Conservation (phyloP, 1,140 invertebrate genomes). For the Drosophila cardini region DNA sequence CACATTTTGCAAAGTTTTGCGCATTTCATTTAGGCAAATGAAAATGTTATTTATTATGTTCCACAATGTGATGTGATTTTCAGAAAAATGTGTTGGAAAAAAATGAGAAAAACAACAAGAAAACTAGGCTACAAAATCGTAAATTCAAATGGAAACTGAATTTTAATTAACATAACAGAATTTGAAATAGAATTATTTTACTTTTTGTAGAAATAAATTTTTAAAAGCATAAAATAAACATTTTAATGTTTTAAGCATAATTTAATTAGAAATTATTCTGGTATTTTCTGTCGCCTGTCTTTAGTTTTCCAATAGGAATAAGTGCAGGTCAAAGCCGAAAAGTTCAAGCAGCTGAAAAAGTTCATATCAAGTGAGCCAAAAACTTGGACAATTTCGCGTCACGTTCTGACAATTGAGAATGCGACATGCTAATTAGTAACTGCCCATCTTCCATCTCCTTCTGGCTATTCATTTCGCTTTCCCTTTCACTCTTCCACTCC, state of each 20-base stretch:
- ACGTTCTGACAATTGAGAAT: constrained; percentile 74
- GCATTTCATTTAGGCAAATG: constrained; percentile 65
- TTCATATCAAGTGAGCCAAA: constrained; percentile 47
- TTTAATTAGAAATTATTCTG: constrained; percentile 5
- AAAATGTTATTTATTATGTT: constrained; percentile 72
- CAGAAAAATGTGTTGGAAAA: constrained; percentile 18
- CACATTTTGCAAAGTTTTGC: constrained; percentile 34
- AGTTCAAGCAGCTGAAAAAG: constrained; percentile 39
- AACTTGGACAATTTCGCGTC: constrained; percentile 66
- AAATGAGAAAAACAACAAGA: neutral
- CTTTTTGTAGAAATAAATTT: too few relatives aligned
- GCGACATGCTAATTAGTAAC: constrained; percentile 76
- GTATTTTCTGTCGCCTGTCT: neutral
- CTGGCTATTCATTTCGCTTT: too few relatives aligned
- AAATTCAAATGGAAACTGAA: too few relatives aligned
- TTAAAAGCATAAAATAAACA: too few relatives aligned
- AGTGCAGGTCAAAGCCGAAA: constrained; percentile 3
- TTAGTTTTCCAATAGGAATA: constrained; percentile 1
- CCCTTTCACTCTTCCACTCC: constrained; percentile 10
- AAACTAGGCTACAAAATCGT: neutral
- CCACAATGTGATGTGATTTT: constrained; percentile 61
- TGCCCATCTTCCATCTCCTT: neutral
- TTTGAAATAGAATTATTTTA: too few relatives aligned
- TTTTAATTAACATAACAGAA: constrained; percentile 10
- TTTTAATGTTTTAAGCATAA: neutral